These are phyloP conservation scores for Isotomurus palustris DNA, from an alignment of 2,888 invertebrate species.

Conservation along the genomic window DNA sequence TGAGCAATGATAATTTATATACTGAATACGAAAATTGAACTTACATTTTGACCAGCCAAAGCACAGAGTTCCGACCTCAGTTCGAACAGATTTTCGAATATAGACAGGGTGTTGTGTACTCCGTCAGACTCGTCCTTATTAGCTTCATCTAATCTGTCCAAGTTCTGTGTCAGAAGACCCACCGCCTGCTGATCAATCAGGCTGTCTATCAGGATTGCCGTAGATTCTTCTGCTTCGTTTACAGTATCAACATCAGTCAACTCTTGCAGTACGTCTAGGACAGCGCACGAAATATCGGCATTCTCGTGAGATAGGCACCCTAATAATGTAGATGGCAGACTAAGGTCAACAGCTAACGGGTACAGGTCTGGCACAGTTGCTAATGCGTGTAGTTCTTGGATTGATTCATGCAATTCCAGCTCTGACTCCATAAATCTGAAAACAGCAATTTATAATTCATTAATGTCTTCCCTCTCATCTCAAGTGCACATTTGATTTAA, in stretches of 20 bases:
- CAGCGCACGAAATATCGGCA: constrained; percentile 81
- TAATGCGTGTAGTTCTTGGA: constrained; percentile 85
- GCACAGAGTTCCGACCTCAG: constrained; percentile 75
- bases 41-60: constrained; percentile 67
- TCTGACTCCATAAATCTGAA: constrained; percentile 90
- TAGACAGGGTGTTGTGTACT: constrained; percentile 86
- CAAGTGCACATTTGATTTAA: too few relatives aligned
- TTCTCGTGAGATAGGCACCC: constrained; percentile 94
- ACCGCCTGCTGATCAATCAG: constrained; percentile 85
- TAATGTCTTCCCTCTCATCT: too few relatives aligned
- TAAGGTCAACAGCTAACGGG: constrained; percentile 80
- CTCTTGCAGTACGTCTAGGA: constrained; percentile 70
- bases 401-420: constrained; percentile 80
- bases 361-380: constrained; percentile 96
- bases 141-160: constrained; percentile 86
- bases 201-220: constrained; percentile 79
- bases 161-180: constrained; percentile 83
- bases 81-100: constrained; percentile 93
- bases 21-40: too few relatives aligned
- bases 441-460: constrained; percentile 2
- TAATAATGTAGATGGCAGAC: constrained; percentile 82
- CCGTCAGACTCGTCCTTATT: constrained; percentile 94
- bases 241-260: constrained; percentile 93
- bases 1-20: too few relatives aligned
- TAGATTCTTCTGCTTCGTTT: constrained; percentile 89